Conservation (phyloP, 2,888 invertebrate genomes). For the Sphaeridia pumilis region DNA sequence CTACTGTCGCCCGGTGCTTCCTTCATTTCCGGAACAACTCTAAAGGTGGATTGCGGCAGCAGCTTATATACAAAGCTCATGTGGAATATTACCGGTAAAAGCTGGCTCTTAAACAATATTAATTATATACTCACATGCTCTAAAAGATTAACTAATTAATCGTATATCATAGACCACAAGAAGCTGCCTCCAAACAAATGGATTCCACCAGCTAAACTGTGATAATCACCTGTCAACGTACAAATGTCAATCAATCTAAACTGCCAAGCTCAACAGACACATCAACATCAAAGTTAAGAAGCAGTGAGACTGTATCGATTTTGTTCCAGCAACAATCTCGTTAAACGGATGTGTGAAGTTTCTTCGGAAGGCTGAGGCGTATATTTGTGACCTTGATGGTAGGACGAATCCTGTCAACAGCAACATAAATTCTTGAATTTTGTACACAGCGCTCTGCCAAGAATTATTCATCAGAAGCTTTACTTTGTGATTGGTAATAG, state of each 20-base stretch:
- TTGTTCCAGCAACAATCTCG: slow-evolving; percentile 22
- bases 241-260: not conserved
- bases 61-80: slow-evolving; percentile 38
- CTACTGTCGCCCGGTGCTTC: slow-evolving; percentile 43
- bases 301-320: not conserved
- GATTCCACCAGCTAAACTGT: slow-evolving; percentile 29
- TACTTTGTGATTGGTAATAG: slow-evolving; percentile 21
- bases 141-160: no score
- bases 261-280: not conserved
- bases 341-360: slow-evolving; percentile 27
- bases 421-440: not conserved
- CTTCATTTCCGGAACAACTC: slow-evolving; percentile 42
- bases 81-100: slow-evolving; percentile 27
- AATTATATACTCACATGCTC: not conserved
- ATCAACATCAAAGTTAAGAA: not conserved
- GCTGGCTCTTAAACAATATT: not conserved
- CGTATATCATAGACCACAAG: slow-evolving; percentile 35
- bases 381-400: slow-evolving; percentile 23
- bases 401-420: slow-evolving; percentile 23
- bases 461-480: no score
- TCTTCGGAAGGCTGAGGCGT: slow-evolving; percentile 22
- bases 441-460: no score
- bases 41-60: slow-evolving; percentile 42
- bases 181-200: slow-evolving; percentile 29
- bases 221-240: slow-evolving; percentile 4